Evolutionary conservation across 2,797 vertebrate genomes (phyloP), one percentile per base, ranked within the genome.

Genomic region (Chaetodon trifasciatus): DNA sequence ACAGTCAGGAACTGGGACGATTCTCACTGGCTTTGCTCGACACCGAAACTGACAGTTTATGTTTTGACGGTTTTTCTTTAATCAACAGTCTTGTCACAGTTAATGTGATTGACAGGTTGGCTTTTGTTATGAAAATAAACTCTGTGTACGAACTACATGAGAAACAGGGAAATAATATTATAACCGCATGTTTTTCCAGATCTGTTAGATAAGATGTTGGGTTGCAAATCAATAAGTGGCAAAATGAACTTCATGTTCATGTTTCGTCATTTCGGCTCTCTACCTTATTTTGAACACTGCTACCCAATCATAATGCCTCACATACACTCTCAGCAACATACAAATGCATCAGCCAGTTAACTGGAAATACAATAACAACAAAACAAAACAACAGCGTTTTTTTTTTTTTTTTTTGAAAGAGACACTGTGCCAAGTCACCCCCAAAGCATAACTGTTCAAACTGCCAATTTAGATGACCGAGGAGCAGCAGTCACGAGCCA

Each of bases 1-100:
- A 63, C 73, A 90, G 46, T 44, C 42, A 5, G 82, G 74, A 85
- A 75, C 87, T 76, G 60, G 73, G 76, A 89, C 56, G 12, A 71
- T 74, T 91, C 80, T 74, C 76, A 76, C 67, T 63, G 77, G 77
- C 84, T 87, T 57, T 50, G 65, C 76, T 76, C 17, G 16, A 82
- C 82, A 92, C 86, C 90, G 78, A 90, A 95, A 94, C 94, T 92
- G 90, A 65, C 89, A 86, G 90, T 94, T 94, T 89, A 82, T 87
- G 81, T 82, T 88, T 63, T 78, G 77, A 88, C 83, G 84, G 37
- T 2, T 73, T 24, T 40, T 53, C 40, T 76, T 67, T 53, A 62
- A 23, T 64, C 42, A 56, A 65, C 49, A 67, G 32, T 52, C 21
- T 1, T 69, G 55, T 32, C 6, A 52, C 24, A 32, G 44, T 66